These are phyloP conservation scores for Malthinus seriepunctatus DNA, from an alignment of 2,888 invertebrate species.

Conservation along the genomic window DNA sequence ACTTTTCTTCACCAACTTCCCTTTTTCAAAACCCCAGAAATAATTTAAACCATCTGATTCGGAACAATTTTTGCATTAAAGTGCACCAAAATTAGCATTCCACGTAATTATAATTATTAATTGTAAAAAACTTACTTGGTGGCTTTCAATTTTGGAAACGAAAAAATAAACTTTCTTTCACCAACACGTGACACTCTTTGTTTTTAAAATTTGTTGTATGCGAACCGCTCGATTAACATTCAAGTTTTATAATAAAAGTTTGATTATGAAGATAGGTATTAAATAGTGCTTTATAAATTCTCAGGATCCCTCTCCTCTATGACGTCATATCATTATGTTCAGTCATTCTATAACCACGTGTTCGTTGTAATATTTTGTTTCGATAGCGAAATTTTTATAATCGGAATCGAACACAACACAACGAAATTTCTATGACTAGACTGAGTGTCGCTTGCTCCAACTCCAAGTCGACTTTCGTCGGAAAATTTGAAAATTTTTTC, in stretches of 20 bases:
- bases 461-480: too few relatives aligned
- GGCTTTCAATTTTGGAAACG: too few relatives aligned
- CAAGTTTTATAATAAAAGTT: background rate
- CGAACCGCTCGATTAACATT: constrained; percentile 1
- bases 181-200: too few relatives aligned
- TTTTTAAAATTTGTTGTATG: background rate
- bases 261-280: constrained; percentile 1
- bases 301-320: constrained; percentile 19
- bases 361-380: constrained; percentile 8
- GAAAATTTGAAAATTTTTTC: too few relatives aligned
- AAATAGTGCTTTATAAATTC: constrained; percentile 14
- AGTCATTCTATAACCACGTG: constrained; percentile 23
- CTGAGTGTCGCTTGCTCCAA: background rate
- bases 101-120: too few relatives aligned
- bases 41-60: too few relatives aligned
- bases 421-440: background rate
- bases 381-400: background rate
- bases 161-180: too few relatives aligned
- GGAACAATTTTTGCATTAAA: too few relatives aligned
- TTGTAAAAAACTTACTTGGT: too few relatives aligned
- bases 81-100: too few relatives aligned
- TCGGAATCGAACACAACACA: background rate
- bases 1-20: too few relatives aligned
- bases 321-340: constrained; percentile 9
- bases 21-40: too few relatives aligned